These are phyloP conservation scores for Acanthochromis polyacanthus DNA, from an alignment of 2,113 vertebrate species.

Conservation along the genomic window DNA sequence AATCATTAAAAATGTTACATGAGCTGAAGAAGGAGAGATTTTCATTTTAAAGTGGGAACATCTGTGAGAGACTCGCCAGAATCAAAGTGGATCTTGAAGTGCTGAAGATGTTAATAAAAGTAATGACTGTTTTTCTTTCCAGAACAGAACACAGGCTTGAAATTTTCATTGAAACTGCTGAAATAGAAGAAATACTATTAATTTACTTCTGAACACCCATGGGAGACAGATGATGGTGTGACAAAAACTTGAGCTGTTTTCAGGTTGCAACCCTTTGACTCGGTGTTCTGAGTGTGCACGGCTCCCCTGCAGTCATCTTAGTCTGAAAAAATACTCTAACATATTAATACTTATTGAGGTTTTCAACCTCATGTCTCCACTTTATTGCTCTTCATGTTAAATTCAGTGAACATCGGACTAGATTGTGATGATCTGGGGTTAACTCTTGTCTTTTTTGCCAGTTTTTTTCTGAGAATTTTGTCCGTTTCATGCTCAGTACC, in stretches of 20 bases:
- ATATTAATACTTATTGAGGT: too few species aligned
- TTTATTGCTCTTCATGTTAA: too few species aligned
- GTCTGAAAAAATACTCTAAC: too few species aligned
- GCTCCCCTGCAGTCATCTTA: too few species aligned
- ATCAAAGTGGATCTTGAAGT: constrained; percentile 3
- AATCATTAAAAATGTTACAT: constrained; percentile 30
- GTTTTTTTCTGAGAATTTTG: too few species aligned
- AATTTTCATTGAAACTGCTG: constrained; percentile 22
- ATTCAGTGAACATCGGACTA: too few species aligned
- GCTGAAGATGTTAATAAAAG: constrained; percentile 38
- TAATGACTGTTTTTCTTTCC: background rate
- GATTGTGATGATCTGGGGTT: too few species aligned
- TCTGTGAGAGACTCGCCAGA: constrained; percentile 34
- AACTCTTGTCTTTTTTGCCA: too few species aligned
- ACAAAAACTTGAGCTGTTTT: background rate
- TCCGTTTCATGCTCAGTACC: too few species aligned
- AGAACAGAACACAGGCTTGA: background rate
- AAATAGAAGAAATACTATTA: background rate
- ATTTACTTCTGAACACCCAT: background rate
- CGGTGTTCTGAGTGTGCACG: too few species aligned
- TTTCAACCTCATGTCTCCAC: too few species aligned
- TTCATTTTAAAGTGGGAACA: constrained; percentile 47
- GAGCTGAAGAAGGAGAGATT: constrained; percentile 11
- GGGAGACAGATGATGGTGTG: background rate
- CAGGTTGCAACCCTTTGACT: background rate